Base-by-base conservation (phyloP, 2,888 invertebrate genomes). In the Pherbina coryleti region DNA sequence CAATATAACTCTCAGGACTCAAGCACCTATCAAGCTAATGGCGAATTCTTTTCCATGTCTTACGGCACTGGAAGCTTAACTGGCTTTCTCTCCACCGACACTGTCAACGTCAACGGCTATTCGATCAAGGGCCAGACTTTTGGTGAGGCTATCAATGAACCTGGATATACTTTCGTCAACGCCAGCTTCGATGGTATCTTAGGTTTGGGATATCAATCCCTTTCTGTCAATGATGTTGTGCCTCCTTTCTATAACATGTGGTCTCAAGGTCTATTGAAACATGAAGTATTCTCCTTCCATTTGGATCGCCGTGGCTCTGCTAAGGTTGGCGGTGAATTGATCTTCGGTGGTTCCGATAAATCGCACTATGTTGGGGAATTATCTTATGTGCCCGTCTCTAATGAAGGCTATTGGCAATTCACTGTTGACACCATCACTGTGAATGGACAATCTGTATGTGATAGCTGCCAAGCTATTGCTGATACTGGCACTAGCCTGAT, bases 141-240 rank as follows among this genome's bases (percentile, higher is more conserved):
- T 91, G 98, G 96, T 5, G 98, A 99, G 91, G 98, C 98, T 3
- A 89, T 95, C 79, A 93, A 93, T 83, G 97, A 99, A 91, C 98
- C 98, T 3, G 98, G 98, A 78, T 90, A 94, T 67, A 94, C 96
- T 55, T 99, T 99, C 91, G 95, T 98, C 44, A 97, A 97, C 71
- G 98, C 97, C 81, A 97, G 97, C 91, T 99, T 99, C 91, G 99
- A 99, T 90, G 98, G 99, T 81, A 98, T 99, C 86, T 92, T 99
- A 80, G 98, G 98, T 82, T 93, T 98, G 94, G 98, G 93, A 2
- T 98, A 95, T 90, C 91, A 92, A 82, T 92, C 92, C 51, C 96
- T 98, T 86, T 92, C 98, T 0, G 97, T 97, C 80, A 97, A 97
- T 90, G 92, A 93, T 80, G 97, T 98, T 70, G 90, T 91, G 55